These are phyloP conservation scores for Falco punctatus DNA, from an alignment of 2,113 vertebrate genomes.

Conservation along the genomic window DNA sequence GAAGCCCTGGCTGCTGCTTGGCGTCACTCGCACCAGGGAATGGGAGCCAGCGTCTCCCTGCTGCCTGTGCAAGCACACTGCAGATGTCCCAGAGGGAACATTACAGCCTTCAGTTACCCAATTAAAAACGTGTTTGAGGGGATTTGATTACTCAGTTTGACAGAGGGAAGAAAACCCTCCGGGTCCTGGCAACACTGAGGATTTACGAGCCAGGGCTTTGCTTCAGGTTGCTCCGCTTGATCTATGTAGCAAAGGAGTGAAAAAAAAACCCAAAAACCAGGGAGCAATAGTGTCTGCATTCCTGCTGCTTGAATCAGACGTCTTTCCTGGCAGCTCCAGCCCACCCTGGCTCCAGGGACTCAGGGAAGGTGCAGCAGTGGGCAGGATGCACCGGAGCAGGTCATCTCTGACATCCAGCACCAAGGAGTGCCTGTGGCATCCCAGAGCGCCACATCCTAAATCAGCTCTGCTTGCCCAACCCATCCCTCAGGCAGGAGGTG, in stretches of 20 bases:
- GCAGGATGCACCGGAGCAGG: not conserved
- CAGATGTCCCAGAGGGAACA: not conserved
- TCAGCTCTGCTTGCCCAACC: not conserved
- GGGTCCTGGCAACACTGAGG: not conserved
- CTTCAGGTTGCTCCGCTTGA: not conserved
- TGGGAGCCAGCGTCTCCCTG: not conserved
- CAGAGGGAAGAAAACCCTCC: not conserved
- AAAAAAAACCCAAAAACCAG: not conserved
- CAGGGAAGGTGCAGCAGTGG: not conserved
- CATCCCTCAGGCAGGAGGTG: not conserved
- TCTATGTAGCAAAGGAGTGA: not conserved
- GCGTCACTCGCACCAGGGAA: not conserved
- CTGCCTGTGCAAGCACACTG: not conserved
- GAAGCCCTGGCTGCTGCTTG: not conserved
- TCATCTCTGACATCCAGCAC: rapidly evolving
- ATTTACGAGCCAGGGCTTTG: slow-evolving; percentile 25
- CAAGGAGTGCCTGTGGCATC: not conserved
- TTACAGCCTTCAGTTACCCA: not conserved
- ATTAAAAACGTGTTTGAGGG: not conserved
- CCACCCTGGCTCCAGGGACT: not conserved
- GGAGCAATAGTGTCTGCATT: not conserved
- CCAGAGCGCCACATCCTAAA: not conserved
- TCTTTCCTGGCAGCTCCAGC: not conserved
- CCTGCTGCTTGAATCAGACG: not conserved
- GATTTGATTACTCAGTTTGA: not conserved